phyloP scores from a whole-genome alignment of 2,888 invertebrate genomes.

The Mythimna impura region DNA sequence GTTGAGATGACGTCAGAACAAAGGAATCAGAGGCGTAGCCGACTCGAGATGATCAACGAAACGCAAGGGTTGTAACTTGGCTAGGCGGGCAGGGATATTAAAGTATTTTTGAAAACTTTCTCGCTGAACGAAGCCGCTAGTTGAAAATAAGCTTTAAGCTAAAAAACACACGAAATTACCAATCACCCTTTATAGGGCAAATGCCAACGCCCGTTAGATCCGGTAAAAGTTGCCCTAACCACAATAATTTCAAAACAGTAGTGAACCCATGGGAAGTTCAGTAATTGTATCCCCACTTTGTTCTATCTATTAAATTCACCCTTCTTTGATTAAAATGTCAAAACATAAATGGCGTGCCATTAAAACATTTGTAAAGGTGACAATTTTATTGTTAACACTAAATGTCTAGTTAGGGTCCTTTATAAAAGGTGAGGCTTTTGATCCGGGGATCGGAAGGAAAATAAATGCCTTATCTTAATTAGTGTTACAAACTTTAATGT shows the following conservation, averaged over 20 bases:
- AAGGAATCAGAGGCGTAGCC: too few species aligned
- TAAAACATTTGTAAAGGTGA: constrained; percentile 74
- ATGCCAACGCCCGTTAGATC: constrained; percentile 11
- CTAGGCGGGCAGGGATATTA: too few species aligned
- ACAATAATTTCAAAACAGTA: constrained; percentile 45
- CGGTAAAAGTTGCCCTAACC: constrained; percentile 16
- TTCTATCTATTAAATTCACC: constrained; percentile 68
- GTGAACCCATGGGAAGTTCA: constrained; percentile 55
- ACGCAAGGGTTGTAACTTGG: too few species aligned
- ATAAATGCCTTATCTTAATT: constrained; percentile 59
- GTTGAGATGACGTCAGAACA: too few species aligned
- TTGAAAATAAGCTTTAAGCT: too few species aligned
- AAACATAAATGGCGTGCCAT: constrained; percentile 78
- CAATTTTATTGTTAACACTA: constrained; percentile 70
- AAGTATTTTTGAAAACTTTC: too few species aligned
- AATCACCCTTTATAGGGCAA: neutral
- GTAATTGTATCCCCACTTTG: constrained; percentile 54
- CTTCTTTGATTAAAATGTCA: constrained; percentile 82
- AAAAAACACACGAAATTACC: too few species aligned
- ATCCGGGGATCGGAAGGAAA: constrained; percentile 42
- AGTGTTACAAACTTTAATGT: constrained; percentile 41
- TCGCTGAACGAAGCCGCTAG: too few species aligned
- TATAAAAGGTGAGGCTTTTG: constrained; percentile 52
- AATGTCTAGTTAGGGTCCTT: constrained; percentile 65
- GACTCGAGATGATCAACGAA: too few species aligned